Conservation (phyloP, 2,888 invertebrate species). For the Drosophila conformis region DNA sequence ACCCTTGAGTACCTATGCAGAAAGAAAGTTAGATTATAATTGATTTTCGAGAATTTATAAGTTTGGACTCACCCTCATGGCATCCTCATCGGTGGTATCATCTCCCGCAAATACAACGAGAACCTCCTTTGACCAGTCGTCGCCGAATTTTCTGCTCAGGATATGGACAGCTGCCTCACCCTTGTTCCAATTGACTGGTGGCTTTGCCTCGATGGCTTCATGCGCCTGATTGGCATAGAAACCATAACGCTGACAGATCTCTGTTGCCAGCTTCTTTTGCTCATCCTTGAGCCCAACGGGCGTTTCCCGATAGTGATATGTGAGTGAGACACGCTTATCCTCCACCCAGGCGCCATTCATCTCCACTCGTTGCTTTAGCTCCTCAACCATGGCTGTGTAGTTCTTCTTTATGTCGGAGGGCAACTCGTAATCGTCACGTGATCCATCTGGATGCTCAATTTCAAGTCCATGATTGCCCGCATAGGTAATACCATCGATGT, state of each 20-base stretch:
- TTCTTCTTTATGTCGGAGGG: slow-evolving; percentile 88
- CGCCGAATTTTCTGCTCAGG: slow-evolving; percentile 89
- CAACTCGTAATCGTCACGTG: slow-evolving; percentile 90
- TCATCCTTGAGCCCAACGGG: slow-evolving; percentile 86
- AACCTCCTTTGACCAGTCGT: slow-evolving; percentile 89
- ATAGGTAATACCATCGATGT: slow-evolving; percentile 87
- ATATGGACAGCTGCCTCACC: slow-evolving; percentile 90
- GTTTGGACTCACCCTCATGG: slow-evolving; percentile 89
- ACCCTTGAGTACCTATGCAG: slow-evolving; percentile 88
- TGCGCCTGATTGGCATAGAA: slow-evolving; percentile 89
- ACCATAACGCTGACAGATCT: slow-evolving; percentile 88
- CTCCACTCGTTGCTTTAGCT: slow-evolving; percentile 87
- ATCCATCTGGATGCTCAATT: slow-evolving; percentile 90
- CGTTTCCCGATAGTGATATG: slow-evolving; percentile 90
- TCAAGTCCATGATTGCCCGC: slow-evolving; percentile 91
- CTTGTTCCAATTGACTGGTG: slow-evolving; percentile 87
- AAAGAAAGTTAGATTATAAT: background rate
- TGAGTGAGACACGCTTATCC: slow-evolving; percentile 89
- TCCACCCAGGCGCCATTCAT: slow-evolving; percentile 91
- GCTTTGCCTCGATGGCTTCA: slow-evolving; percentile 91
- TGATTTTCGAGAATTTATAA: background rate
- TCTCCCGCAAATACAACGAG: slow-evolving; percentile 94
- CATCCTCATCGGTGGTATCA: slow-evolving; percentile 95
- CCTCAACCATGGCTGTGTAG: slow-evolving; percentile 87
- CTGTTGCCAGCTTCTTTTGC: slow-evolving; percentile 87